These are phyloP conservation scores for Euzophera pinguis DNA, from an alignment of 2,888 invertebrate species.

Conservation along the genomic window DNA sequence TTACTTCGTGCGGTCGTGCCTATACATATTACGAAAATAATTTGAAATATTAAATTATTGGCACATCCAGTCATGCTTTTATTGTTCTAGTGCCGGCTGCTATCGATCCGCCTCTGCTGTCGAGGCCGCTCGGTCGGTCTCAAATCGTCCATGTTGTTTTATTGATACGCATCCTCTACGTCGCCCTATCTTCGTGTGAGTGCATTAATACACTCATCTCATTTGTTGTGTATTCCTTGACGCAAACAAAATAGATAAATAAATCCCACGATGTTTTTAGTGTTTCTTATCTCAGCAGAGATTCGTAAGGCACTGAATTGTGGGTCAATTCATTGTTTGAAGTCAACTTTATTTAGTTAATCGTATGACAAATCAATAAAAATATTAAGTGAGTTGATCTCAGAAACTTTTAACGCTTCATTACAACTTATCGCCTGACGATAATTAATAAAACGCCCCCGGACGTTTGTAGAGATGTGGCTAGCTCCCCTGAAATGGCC, in stretches of 20 bases:
- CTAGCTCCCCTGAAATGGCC: too few relatives aligned
- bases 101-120: slow-evolving; percentile 33
- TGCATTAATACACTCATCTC: not conserved
- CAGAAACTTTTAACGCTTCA: too few relatives aligned
- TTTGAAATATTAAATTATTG: not conserved
- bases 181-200: not conserved
- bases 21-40: not conserved
- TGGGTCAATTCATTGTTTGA: too few relatives aligned
- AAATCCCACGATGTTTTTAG: too few relatives aligned
- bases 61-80: slow-evolving; percentile 30
- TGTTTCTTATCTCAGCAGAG: not conserved
- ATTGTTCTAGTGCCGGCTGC: slow-evolving; percentile 21
- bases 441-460: too few relatives aligned
- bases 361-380: too few relatives aligned
- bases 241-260: too few relatives aligned
- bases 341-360: too few relatives aligned
- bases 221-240: not conserved
- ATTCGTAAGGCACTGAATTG: too few relatives aligned
- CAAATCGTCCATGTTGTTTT: slow-evolving; percentile 44
- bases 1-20: not conserved
- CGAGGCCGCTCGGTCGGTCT: slow-evolving; percentile 25
- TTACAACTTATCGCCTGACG: too few relatives aligned
- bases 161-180: slow-evolving; percentile 29
- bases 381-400: too few relatives aligned
- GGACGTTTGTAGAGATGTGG: too few relatives aligned